phyloP scores from a whole-genome alignment of 1,140 invertebrate species.

The Globodera rostochiensis region DNA sequence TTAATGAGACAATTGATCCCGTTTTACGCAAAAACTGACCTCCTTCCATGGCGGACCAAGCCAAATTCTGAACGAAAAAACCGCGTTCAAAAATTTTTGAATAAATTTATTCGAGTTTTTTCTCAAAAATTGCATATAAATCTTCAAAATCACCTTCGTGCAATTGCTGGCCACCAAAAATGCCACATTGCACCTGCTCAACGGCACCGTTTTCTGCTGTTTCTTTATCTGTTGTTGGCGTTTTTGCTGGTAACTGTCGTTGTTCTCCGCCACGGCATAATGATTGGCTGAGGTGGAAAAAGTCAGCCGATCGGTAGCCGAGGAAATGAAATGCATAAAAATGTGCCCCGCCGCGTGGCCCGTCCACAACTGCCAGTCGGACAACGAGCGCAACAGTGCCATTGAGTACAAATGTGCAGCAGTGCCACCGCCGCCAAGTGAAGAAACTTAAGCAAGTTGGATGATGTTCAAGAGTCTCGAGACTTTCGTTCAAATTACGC shows the following conservation, averaged over 20 bases:
- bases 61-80: conserved; percentile 17
- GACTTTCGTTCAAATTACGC: no score
- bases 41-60: conserved; percentile 41
- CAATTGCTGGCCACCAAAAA: conserved; percentile 8
- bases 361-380: conserved; percentile 50
- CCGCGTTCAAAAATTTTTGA: conserved; percentile 12
- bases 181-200: conserved; percentile 24
- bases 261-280: neutral
- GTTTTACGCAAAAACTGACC: conserved; percentile 33
- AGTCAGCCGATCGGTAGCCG: conserved; percentile 30
- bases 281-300: conserved; percentile 48
- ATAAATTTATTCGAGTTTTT: conserved; percentile 3
- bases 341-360: conserved; percentile 44
- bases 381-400: neutral
- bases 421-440: neutral
- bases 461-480: neutral
- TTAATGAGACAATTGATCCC: neutral
- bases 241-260: neutral
- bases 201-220: neutral
- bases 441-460: conserved; percentile 24
- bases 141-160: conserved; percentile 8
- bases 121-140: no score
- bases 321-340: conserved; percentile 43
- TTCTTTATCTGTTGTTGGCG: neutral
- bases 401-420: neutral